A percentile compares a stretch with the other conserved stretches of the same genome.
phyloP scores from a whole-genome alignment of 2,888 invertebrate genomes.

The Caprella mutica region DNA sequence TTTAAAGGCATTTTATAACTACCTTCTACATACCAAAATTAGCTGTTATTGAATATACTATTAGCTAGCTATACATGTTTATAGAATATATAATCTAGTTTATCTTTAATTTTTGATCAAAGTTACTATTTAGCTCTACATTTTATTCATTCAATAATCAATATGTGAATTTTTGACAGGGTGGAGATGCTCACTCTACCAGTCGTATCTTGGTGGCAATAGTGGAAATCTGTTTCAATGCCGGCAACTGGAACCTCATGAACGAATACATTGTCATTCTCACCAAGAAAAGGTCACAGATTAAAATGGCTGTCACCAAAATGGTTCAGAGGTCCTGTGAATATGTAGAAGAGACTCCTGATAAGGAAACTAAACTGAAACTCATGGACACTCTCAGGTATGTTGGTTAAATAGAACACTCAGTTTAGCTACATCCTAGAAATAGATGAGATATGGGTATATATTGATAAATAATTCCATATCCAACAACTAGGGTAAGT shows the following conservation, averaged over 20 bases:
- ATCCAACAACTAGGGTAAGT: too few species aligned
- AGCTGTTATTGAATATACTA: not conserved
- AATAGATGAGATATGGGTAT: too few species aligned
- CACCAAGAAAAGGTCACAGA: slow-evolving; percentile 85
- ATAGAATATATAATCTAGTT: too few species aligned
- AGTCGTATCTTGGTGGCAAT: slow-evolving; percentile 83
- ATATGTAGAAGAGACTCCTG: slow-evolving; percentile 84
- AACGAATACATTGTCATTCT: slow-evolving; percentile 85
- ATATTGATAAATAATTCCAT: too few species aligned
- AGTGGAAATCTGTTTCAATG: slow-evolving; percentile 74
- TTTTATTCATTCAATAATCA: too few species aligned
- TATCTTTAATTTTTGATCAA: too few species aligned
- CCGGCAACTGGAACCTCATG: slow-evolving; percentile 79
- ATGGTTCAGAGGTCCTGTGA: slow-evolving; percentile 82
- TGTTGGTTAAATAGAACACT: too few species aligned
- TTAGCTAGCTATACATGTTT: too few species aligned
- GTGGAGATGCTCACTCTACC: slow-evolving; percentile 89
- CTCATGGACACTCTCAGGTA: slow-evolving; percentile 92
- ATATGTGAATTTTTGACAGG: too few species aligned
- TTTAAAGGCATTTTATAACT: too few species aligned
- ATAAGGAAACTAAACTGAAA: slow-evolving; percentile 78
- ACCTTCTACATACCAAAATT: not conserved
- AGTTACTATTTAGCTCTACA: too few species aligned
- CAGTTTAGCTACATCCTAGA: too few species aligned
- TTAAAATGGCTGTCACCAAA: slow-evolving; percentile 93